Evolutionary conservation across 1,140 invertebrate genomes (phyloP).

Genomic region (Drusus annulatus): DNA sequence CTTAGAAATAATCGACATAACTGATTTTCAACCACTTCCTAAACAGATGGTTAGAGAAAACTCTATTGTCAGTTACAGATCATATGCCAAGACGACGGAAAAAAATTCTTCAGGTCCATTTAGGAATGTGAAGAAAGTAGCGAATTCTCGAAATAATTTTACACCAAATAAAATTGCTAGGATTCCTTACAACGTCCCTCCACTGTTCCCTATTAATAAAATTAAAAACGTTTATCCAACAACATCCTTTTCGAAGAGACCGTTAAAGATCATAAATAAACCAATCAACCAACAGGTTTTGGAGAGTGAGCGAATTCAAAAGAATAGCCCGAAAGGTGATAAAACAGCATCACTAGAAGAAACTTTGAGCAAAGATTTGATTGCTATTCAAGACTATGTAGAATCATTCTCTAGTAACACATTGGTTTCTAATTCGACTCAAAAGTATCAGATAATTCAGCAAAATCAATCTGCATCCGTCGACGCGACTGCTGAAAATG

Average conservation of each 20-base stretch:
- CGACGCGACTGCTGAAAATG: too few species aligned
- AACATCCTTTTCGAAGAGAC: not conserved
- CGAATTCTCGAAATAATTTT: not conserved
- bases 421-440: not conserved
- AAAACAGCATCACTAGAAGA: not conserved
- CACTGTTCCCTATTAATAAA: not conserved
- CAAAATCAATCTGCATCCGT: too few species aligned
- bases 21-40: not conserved
- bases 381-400: not conserved
- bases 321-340: not conserved
- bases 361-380: conserved; percentile 7
- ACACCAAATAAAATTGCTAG: not conserved
- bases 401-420: conserved; percentile 21
- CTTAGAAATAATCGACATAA: not conserved
- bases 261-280: not conserved
- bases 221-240: not conserved
- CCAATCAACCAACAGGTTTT: not conserved
- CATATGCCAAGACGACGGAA: conserved; percentile 2
- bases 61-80: not conserved
- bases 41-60: not conserved
- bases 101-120: not conserved
- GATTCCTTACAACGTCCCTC: not conserved
- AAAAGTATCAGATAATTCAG: too few species aligned
- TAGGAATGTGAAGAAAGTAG: not conserved
- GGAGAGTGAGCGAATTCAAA: not conserved